A percentile compares a stretch with the other conserved stretches of the same genome.
phyloP scores from a whole-genome alignment of 2,113 vertebrate species.

The Tinamus guttatus region DNA sequence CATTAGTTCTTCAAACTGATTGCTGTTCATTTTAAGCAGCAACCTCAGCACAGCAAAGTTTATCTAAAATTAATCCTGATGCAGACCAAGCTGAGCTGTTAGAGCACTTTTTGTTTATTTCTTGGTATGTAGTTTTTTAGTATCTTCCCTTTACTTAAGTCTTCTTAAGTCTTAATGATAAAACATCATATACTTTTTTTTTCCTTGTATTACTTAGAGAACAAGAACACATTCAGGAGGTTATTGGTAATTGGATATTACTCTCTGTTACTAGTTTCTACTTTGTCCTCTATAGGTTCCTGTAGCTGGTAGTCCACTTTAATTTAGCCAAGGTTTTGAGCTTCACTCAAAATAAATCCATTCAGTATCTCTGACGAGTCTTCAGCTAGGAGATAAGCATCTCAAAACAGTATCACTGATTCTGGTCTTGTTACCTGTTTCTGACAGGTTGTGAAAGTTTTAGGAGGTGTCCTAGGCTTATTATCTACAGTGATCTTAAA shows the following conservation, averaged over 20 bases:
- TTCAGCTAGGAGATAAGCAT: neutral
- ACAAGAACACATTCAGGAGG: neutral
- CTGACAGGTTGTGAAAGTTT: neutral
- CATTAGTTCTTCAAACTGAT: neutral
- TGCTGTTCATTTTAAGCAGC: neutral
- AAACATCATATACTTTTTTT: neutral
- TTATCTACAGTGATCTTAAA: neutral
- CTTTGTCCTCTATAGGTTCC: neutral
- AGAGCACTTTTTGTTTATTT: rapidly evolving
- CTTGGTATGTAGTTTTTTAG: neutral
- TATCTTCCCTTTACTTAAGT: neutral
- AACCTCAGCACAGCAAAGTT: neutral
- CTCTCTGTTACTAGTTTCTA: neutral
- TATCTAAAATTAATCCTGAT: neutral
- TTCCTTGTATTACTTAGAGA: neutral
- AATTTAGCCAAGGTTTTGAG: neutral
- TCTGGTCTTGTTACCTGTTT: neutral
- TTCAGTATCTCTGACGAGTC: neutral
- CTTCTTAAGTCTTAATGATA: neutral
- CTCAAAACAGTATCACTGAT: neutral
- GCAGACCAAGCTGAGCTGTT: neutral
- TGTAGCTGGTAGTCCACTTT: neutral
- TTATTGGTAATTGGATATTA: neutral
- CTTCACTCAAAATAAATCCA: neutral
- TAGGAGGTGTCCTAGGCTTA: neutral